phyloP scores from a whole-genome alignment of 2,113 vertebrate species.

The Arizona elegans region DNA sequence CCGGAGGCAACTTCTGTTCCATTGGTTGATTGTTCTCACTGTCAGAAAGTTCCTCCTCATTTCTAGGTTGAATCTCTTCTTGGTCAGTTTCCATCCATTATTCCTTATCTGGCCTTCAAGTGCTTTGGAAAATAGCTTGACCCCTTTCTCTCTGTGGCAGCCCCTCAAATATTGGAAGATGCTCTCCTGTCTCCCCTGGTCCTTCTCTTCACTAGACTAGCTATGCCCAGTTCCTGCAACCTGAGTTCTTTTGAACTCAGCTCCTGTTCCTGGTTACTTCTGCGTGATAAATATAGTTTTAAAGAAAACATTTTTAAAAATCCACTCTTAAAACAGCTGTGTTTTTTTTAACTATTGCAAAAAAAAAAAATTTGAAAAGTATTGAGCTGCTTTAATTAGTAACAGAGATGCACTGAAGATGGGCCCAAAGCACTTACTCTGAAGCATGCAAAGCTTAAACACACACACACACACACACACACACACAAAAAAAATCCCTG shows the following conservation, averaged over 20 bases:
- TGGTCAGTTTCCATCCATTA: too few species aligned
- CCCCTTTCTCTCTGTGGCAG: too few species aligned
- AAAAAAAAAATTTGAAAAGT: not conserved
- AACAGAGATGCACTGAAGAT: not conserved
- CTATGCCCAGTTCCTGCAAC: too few species aligned
- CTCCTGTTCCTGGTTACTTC: not conserved
- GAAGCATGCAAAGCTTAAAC: not conserved
- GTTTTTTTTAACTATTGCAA: not conserved
- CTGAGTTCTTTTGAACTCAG: not conserved
- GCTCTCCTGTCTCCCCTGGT: too few species aligned
- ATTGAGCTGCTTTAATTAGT: not conserved
- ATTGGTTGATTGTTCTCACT: not conserved
- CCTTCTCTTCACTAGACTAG: too few species aligned
- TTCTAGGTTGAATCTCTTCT: too few species aligned
- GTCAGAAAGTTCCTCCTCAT: too few species aligned
- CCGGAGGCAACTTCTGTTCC: not conserved
- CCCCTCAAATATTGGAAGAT: too few species aligned
- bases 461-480: too few species aligned
- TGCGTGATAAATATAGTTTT: not conserved
- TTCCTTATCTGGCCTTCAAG: too few species aligned
- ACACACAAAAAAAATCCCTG: too few species aligned
- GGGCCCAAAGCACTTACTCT: not conserved
- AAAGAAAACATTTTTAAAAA: not conserved
- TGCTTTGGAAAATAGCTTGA: too few species aligned
- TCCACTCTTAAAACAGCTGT: not conserved